Evolutionary conservation across 2,113 vertebrate genomes (phyloP), one percentile per base, ranked within the genome.

Genomic region (Nesoenas mayeri): DNA sequence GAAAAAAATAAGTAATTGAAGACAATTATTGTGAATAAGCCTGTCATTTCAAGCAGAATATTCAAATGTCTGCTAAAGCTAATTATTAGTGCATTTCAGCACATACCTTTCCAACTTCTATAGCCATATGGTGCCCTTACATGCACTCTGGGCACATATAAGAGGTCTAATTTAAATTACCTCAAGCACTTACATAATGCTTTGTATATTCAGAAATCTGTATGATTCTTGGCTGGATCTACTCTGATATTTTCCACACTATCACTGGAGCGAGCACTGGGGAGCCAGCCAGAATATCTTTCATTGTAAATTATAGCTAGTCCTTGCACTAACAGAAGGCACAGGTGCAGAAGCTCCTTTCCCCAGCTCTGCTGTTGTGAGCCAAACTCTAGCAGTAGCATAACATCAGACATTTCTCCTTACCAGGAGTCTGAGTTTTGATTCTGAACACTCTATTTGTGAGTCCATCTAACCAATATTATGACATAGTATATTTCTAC

Each of bases 391-490:
- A 85, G 42, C 40, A 85, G n/a, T 34, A 88, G 54, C 75, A 80
- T 66, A 75, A 60, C 18, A 56, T 15, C 53, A 56, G 24, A 29
- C 36, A 54, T 48, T 95, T 58, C 50, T 74, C 26, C 42, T 86
- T 54, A 50, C 11, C 20, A 72, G 38, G 32, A 89, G 31, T 12
- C 44, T 88, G 82, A 73, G 20, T 67, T 89, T 79, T 69, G 42
- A 61, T 92, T 80, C 38, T 78, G 60, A 92, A 93, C 77, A 34
- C 11, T 57, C 87, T 91, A 57, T 92, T 95, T 73, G 54, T 36
- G 83, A 93, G 93, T 96, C 93, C 96, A 92, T 94, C 88, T 95
- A 96, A 93, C 91, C 91, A 93, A 89, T 89, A 90, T 8, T 74
- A 86, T 26, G 69, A 84, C 60, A 86, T 4, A 93, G 28, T 51